Conservation (phyloP, 30 jellyfish, hydroid and myxozoan genomes). For the Aurelia sp. region DNA sequence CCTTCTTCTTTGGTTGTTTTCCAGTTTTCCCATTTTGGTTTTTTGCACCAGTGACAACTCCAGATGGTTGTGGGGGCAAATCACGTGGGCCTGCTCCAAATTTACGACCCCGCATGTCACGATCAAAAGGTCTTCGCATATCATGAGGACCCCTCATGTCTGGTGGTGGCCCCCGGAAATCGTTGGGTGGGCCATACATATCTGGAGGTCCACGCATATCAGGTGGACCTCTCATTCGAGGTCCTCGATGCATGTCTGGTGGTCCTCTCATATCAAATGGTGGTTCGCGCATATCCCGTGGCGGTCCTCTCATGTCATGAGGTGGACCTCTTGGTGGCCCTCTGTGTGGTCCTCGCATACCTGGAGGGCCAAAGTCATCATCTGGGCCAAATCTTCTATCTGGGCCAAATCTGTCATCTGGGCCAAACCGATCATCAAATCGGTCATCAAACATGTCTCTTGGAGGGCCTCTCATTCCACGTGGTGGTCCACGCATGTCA, state of each 20-base stretch:
- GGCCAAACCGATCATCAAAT: constrained; percentile 49
- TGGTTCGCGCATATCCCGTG: constrained; percentile 40
- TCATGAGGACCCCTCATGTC: constrained; percentile 36
- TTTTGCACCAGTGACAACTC: constrained; percentile 1
- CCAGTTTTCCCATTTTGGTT: constrained; percentile 36
- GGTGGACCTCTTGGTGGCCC: constrained; percentile 70
- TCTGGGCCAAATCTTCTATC: constrained; percentile 57
- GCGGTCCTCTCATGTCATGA: constrained; percentile 50
- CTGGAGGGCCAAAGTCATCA: constrained; percentile 49
- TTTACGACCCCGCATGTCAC: constrained; percentile 32
- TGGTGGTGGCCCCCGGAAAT: constrained; percentile 22
- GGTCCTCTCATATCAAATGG: constrained; percentile 48
- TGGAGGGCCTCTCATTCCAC: constrained; percentile 65
- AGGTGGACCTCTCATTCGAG: constrained; percentile 26
- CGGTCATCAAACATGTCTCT: constrained; percentile 56
- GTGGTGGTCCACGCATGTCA: constrained; percentile 59
- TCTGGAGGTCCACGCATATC: constrained; percentile 41
- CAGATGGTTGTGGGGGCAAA: constrained; percentile 24
- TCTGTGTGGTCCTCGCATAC: constrained; percentile 72
- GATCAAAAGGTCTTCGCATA: constrained; percentile 35
- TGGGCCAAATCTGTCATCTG: constrained; percentile 52
- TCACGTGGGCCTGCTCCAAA: constrained; percentile 29
- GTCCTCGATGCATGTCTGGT: constrained; percentile 49
- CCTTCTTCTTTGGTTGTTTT: constrained; percentile 16
- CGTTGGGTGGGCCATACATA: constrained; percentile 34